Evolutionary conservation across 2,888 invertebrate genomes (phyloP), one percentile per base, ranked within the genome.

Genomic region (Tachystola acroxantha): DNA sequence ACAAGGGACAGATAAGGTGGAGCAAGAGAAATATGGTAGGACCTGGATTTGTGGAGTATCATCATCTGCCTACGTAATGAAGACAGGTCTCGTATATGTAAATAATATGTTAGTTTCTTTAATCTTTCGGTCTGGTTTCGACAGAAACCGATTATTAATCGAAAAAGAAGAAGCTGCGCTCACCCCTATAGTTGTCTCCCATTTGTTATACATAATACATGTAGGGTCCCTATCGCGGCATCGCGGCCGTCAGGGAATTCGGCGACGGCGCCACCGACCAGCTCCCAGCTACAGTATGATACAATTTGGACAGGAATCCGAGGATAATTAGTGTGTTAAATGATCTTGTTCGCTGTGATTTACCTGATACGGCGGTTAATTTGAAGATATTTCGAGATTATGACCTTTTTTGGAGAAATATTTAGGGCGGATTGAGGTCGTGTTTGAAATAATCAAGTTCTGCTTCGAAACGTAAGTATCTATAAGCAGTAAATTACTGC

Each of bases 141-240:
- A 16, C 16, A 4, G 6, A 16, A 16, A 16, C 16, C 16, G 16
- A 16, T 16, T 16, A 16, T 16, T 16, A 6, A 6, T 16, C 6
- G 16, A 16, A 16, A 16, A 16, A 4, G 16, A 4, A 3, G 16
- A 16, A 16, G 16, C 3, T 6, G 16, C 16, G 16, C 6, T 16
- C 16, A 6, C 3, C 16, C 16, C 16, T 16, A 16, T 6, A 10
- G 16, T 16, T 10, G 26, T 62, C 62, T 61, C 65, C 65, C 30
- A 30, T 85, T 82, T 84, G 85, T 84, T 81, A 85, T 85, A 85
- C 84, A 84, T 82, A 77, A 85, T 80, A 80, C 81, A 82, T 85
- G 77, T 78, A 65, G 66, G 70, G 70, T 51, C 64, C 75, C 69
- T 84, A 84, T 85, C 82, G 71, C 70, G 61, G 72, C 70, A 85